Conservation (phyloP, 1,140 invertebrate species). For the Nephila pilipes region DNA sequence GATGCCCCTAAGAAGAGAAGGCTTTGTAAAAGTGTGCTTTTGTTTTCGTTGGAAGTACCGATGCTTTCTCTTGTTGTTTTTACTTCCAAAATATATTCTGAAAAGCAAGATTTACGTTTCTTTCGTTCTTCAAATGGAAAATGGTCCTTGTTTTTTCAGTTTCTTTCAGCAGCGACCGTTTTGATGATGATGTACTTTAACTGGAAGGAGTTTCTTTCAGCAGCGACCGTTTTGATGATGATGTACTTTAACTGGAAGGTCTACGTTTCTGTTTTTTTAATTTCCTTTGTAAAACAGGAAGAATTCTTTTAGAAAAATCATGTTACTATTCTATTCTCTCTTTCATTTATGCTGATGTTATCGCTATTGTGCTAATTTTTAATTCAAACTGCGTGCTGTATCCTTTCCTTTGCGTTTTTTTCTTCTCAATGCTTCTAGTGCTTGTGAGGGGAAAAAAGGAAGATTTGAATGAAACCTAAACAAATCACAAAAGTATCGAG, state of each 20-base stretch:
- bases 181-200: constrained; percentile 5
- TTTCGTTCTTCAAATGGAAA: constrained; percentile 1
- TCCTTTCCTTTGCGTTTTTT: neutral
- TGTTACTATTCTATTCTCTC: neutral
- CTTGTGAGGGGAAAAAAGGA: neutral
- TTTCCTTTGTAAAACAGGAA: neutral
- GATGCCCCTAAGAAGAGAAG: neutral
- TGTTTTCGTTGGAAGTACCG: neutral
- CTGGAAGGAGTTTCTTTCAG: neutral
- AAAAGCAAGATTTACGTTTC: constrained; percentile 19
- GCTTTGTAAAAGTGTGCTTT: neutral
- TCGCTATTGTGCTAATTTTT: neutral
- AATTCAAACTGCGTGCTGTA: neutral
- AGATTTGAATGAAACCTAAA: neutral
- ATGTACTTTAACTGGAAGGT: neutral
- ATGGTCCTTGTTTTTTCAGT: neutral
- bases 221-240: neutral
- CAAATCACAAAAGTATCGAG: neutral
- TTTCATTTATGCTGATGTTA: neutral
- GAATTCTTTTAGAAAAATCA: neutral
- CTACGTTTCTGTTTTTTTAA: neutral
- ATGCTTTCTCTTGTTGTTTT: neutral
- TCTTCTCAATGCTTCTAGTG: neutral
- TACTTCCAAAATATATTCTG: neutral
- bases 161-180: neutral